Conservation (phyloP, 2,888 invertebrate species). For the Agriopis leucophaearia region DNA sequence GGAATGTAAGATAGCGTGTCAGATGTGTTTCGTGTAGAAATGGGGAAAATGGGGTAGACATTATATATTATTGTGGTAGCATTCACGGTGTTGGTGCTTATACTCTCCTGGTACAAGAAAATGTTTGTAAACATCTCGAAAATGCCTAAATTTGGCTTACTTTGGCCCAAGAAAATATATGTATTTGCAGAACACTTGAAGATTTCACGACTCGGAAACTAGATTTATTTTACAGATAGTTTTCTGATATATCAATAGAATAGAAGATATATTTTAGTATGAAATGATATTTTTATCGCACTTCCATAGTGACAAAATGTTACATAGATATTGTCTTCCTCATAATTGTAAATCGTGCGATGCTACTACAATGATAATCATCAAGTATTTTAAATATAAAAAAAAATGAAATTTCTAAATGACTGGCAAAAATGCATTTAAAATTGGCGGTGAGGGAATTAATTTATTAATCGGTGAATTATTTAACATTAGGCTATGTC, state of each 20-base stretch:
- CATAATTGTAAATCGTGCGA: slow-evolving; percentile 43
- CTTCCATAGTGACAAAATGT: slow-evolving; percentile 8
- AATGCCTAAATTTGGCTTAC: slow-evolving; percentile 2
- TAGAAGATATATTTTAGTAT: slow-evolving; percentile 18
- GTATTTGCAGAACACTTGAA: background rate
- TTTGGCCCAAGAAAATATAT: background rate
- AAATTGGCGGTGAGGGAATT: slow-evolving; percentile 69
- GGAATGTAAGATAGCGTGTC: slow-evolving; percentile 31
- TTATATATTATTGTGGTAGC: slow-evolving; percentile 72
- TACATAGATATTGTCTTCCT: slow-evolving; percentile 10
- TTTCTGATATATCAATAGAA: background rate
- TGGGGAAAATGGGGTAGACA: slow-evolving; percentile 55
- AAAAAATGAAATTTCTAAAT: slow-evolving; percentile 53
- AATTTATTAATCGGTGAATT: slow-evolving; percentile 68
- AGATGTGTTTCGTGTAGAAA: slow-evolving; percentile 23
- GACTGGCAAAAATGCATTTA: slow-evolving; percentile 80
- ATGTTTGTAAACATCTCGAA: background rate
- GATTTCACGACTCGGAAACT: background rate
- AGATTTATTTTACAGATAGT: background rate
- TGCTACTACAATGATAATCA: slow-evolving; percentile 77
- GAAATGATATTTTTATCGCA: slow-evolving; percentile 16
- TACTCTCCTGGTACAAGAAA: slow-evolving; percentile 24
- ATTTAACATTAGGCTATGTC: slow-evolving; percentile 50
- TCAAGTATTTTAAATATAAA: slow-evolving; percentile 46
- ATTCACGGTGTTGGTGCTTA: slow-evolving; percentile 53